A percentile compares a stretch with the other conserved stretches of the same genome.
Conservation (phyloP, 2,113 vertebrate species). For the Pluvianellus socialis region DNA sequence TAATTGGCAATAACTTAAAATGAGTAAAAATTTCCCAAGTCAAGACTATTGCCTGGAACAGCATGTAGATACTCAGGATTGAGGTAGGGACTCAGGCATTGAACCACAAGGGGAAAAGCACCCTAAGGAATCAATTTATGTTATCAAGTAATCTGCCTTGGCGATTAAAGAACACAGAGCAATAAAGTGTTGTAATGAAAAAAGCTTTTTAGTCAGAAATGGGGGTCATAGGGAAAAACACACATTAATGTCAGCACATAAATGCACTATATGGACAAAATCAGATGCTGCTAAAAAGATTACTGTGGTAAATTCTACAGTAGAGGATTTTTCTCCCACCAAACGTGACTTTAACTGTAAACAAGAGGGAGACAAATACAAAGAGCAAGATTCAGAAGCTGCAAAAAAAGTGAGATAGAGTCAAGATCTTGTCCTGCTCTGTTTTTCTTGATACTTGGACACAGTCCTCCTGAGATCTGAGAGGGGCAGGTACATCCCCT, state of each 20-base stretch:
- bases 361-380: background rate
- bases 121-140: slow-evolving; percentile 43
- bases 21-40: background rate
- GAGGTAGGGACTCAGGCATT: background rate
- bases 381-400: background rate
- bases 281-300: background rate
- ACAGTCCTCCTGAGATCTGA: background rate
- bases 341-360: background rate
- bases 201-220: slow-evolving; percentile 41
- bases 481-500: background rate
- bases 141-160: slow-evolving; percentile 41
- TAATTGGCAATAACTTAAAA: background rate
- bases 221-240: slow-evolving; percentile 9
- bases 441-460: background rate
- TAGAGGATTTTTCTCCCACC: background rate
- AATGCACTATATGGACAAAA: slow-evolving; percentile 18
- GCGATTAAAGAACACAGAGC: slow-evolving; percentile 34
- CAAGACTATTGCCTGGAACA: background rate
- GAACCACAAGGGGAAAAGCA: slow-evolving; percentile 15
- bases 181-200: slow-evolving; percentile 25
- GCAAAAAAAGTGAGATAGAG: background rate
- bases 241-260: slow-evolving; percentile 17
- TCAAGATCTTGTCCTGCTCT: background rate
- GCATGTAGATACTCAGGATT: background rate
- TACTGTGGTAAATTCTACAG: background rate